Evolutionary conservation across 2,888 invertebrate species (phyloP).

Genomic region (Mythimna loreyi): DNA sequence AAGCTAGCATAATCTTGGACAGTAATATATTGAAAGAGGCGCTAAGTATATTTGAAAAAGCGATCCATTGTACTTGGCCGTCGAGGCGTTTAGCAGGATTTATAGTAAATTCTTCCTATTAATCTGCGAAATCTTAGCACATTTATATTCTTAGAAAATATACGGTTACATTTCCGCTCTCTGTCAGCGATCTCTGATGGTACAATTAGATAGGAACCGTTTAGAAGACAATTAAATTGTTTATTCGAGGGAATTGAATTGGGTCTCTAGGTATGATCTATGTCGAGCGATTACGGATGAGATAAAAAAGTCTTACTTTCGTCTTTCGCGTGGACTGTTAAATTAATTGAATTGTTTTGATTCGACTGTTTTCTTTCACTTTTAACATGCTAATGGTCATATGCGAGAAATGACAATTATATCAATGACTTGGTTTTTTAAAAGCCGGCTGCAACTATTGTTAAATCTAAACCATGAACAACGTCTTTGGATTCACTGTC

Average conservation of each 20-base stretch:
- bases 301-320: constrained; percentile 54
- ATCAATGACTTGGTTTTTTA: constrained; percentile 16
- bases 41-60: constrained; percentile 51
- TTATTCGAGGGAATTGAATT: constrained; percentile 51
- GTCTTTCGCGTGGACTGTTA: constrained; percentile 29
- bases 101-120: constrained; percentile 53
- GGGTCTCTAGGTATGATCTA: constrained; percentile 54
- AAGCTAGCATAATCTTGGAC: constrained; percentile 51
- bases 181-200: constrained; percentile 69
- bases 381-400: constrained; percentile 28
- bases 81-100: constrained; percentile 55
- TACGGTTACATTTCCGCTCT: constrained; percentile 69
- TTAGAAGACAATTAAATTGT: constrained; percentile 71
- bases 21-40: constrained; percentile 53
- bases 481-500: neutral
- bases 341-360: constrained; percentile 34
- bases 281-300: constrained; percentile 49
- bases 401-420: constrained; percentile 4
- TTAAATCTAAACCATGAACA: constrained; percentile 6
- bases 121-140: constrained; percentile 51
- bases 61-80: constrained; percentile 55
- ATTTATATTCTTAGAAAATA: constrained; percentile 55
- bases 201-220: constrained; percentile 73
- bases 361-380: constrained; percentile 41
- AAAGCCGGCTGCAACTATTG: constrained; percentile 3